Base-by-base conservation (phyloP, 2,888 invertebrate species). In the Danaus chrysippus region DNA sequence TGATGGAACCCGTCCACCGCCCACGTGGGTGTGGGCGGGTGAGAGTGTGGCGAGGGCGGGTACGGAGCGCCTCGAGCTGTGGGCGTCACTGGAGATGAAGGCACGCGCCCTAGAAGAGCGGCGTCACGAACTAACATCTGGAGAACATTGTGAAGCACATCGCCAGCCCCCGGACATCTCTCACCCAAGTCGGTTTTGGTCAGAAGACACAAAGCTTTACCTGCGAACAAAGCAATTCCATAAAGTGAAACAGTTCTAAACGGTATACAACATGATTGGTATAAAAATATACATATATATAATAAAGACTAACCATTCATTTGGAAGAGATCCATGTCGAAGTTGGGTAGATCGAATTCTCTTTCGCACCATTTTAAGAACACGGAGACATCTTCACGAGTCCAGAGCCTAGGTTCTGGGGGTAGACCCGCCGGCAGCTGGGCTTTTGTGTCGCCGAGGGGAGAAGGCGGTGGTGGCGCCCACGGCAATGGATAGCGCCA, bases 281-380 rank as follows among this genome's bases (percentile, higher is more conserved):
- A 43, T n/a, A 11, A 42, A 42, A 12, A n/a, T 11, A 13, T 12
- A 9, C 8, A 13, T 15, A 54, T 42, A 8, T 34, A 9, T 42
- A 44, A 64, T 43, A n/a, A 54, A 12, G 54, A 58, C 84, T 92
- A 89, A 92, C 98, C 98, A 84, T 98, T 98, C 97, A 98, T 98
- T 91, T 97, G 97, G 84, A 98, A 98, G 87, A 96, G 94, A 79
- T 98, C 97, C 93, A 96, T 94, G 80, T 97, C 97, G 80, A 98
- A 96, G 73, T 95, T 95, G 59, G 97, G 97, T 71, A 98, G 91
- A 84, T 97, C 97, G 82, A 97, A 98, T 87, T 97, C 97, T 70
- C 96, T 92, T 85, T 98, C 97, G 71, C 97, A 96, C 95, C 97
- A 98, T 78, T 96, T 94, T 57, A 98, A 90, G 85, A 98, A 98